A percentile compares a stretch with the other conserved stretches of the same genome.
phyloP scores from a whole-genome alignment of 2,888 invertebrate genomes.

The Agelastica alni region DNA sequence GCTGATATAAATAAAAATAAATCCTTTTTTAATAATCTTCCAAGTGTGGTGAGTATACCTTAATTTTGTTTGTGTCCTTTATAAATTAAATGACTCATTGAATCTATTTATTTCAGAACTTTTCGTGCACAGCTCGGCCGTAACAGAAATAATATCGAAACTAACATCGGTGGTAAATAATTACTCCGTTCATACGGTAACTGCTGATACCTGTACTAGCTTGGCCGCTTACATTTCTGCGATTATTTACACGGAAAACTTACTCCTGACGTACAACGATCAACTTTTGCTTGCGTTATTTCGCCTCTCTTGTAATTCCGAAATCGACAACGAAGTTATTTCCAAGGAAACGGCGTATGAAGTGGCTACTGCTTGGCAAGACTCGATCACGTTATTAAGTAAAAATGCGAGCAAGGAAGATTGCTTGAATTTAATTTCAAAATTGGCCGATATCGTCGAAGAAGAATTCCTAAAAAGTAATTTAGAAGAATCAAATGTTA shows the following conservation, averaged over 20 bases:
- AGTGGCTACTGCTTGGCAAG: conserved; percentile 64
- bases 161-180: conserved; percentile 52
- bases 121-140: conserved; percentile 53
- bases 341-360: conserved; percentile 62
- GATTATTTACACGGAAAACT: conserved; percentile 57
- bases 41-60: no score
- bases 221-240: conserved; percentile 61
- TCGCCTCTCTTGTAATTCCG: conserved; percentile 55
- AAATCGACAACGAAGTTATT: conserved; percentile 50
- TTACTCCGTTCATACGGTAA: conserved; percentile 42
- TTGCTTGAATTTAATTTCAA: conserved; percentile 28
- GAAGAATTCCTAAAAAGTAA: conserved; percentile 28
- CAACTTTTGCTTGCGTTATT: conserved; percentile 58
- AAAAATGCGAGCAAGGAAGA: conserved; percentile 35
- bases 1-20: background rate
- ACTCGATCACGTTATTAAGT: conserved; percentile 53
- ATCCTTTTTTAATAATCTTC: background rate
- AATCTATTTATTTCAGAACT: conserved; percentile 54
- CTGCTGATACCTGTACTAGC: conserved; percentile 60
- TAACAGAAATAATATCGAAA: conserved; percentile 54
- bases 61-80: no score
- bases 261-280: conserved; percentile 52
- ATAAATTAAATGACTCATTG: conserved; percentile 5
- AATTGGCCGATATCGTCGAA: conserved; percentile 38
- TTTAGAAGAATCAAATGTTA: conserved; percentile 25